Base-by-base conservation (phyloP, 1,140 invertebrate genomes). In the Brachionus plicatilis region DNA sequence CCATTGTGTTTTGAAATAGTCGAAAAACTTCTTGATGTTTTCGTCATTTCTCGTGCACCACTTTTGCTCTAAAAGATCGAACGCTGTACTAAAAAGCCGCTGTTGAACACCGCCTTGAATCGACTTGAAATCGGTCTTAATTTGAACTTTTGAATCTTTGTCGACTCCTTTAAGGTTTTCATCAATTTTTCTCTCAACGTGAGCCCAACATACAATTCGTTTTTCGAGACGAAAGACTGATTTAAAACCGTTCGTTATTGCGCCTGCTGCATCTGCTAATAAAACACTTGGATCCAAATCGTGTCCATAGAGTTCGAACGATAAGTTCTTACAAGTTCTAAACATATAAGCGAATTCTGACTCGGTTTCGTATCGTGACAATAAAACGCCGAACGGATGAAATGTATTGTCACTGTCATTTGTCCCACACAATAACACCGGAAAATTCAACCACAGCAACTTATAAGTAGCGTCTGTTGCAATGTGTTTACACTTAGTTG, bases 211-310 rank as follows among this genome's bases (percentile, higher is more conserved):
- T 33, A 79, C 50, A 37, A 79, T 79, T 33, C 50, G 24, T 79
- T 79, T 79, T 56, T 79, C 75, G 7, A 56, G 24, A 56, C 75
- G 12, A 79, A 79, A 79, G 14, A 53, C 47, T 11, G 24, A 33
- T n/a, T 56, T 56, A 56, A 79, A 79, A 17, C 75, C 47, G 29
- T 79, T 79, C 12, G 47, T 79, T 79, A 79, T 79, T 14, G 47
- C 37, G 27, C 24, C 33, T 37, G n/a, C n/a, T n/a, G n/a, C n/a
- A n/a, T n/a, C n/a, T n/a, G n/a, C n/a, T n/a, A n/a, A n/a, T n/a
- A n/a, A 43, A 33, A 79, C 33, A 56, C 14, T 3, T 24, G 17
- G 37, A 79, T 56, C 27, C 4, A 56, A 20, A 33, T 53, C 37
- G 33, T 33, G n/a, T 56, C 33, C 29, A 37, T 79, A 79, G 14